Percentiles rank a stretch among this genome's conserved stretches.
Conservation (phyloP, 2,797 vertebrate genomes). For the Acrossocheilus fasciatus region DNA sequence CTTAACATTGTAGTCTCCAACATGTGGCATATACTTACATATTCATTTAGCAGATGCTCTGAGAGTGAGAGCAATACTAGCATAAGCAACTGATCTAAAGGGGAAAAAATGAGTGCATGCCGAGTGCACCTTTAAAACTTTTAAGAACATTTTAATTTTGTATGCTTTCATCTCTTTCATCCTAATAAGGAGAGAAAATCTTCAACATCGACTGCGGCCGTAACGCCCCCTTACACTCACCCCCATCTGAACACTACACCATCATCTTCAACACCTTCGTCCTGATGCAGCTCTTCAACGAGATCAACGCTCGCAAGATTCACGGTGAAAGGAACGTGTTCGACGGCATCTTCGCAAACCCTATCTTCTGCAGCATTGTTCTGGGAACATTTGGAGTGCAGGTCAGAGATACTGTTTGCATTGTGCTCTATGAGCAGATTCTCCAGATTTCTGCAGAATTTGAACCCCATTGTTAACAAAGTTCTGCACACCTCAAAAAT, state of each 20-base stretch:
- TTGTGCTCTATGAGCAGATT: not conserved
- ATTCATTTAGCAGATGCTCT: not conserved
- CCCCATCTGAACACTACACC: conserved; percentile 91
- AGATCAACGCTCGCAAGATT: conserved; percentile 90
- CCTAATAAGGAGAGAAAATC: conserved; percentile 84
- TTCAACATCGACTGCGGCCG: conserved; percentile 92
- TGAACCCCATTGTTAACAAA: not conserved
- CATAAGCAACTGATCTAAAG: not conserved
- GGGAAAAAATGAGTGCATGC: not conserved
- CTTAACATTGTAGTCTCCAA: not conserved
- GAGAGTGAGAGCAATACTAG: not conserved
- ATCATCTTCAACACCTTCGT: conserved; percentile 93
- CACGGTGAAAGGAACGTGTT: conserved; percentile 90
- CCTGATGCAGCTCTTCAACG: conserved; percentile 91
- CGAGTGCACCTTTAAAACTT: not conserved
- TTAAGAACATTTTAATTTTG: not conserved
- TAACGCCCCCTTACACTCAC: conserved; percentile 87
- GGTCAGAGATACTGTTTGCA: conserved; percentile 68
- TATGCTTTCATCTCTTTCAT: not conserved
- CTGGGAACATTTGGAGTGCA: conserved; percentile 86
- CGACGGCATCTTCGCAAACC: conserved; percentile 85
- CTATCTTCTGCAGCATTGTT: conserved; percentile 89
- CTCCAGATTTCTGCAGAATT: not conserved
- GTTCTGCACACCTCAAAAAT: not conserved
- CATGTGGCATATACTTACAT: not conserved